These are phyloP conservation scores for Anseranas semipalmata DNA, from an alignment of 2,113 vertebrate genomes.

Conservation along the genomic window DNA sequence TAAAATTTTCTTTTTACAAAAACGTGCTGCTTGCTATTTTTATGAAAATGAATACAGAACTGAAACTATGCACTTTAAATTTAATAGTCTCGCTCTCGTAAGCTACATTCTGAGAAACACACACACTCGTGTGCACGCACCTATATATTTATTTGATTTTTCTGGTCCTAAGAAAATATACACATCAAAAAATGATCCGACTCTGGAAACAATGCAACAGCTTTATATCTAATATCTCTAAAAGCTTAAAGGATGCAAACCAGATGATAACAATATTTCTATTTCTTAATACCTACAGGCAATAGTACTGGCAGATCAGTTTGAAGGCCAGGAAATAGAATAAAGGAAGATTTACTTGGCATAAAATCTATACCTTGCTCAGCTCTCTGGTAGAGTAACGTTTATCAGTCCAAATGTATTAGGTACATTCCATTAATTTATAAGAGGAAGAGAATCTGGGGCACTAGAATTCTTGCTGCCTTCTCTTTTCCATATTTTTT, in stretches of 20 bases:
- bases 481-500: neutral
- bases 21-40: neutral
- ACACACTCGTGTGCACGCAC: neutral
- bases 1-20: neutral
- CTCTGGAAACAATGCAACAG: neutral
- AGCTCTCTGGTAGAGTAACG: conserved; percentile 5
- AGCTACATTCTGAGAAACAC: neutral
- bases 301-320: neutral
- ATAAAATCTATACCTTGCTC: conserved; percentile 19
- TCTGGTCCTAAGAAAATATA: neutral
- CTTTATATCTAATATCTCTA: neutral
- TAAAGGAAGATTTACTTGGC: conserved; percentile 35
- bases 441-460: neutral
- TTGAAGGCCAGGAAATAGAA: conserved; percentile 10
- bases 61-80: neutral
- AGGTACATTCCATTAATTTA: conserved; percentile 2
- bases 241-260: conserved; percentile 1
- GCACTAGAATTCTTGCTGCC: neutral
- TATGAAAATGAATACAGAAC: neutral
- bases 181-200: neutral
- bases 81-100: neutral
- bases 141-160: neutral
- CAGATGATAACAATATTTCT: neutral
- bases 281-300: neutral
- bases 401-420: conserved; percentile 10